Base-by-base conservation (phyloP, 2,888 invertebrate genomes). In the Octodonta nipae region DNA sequence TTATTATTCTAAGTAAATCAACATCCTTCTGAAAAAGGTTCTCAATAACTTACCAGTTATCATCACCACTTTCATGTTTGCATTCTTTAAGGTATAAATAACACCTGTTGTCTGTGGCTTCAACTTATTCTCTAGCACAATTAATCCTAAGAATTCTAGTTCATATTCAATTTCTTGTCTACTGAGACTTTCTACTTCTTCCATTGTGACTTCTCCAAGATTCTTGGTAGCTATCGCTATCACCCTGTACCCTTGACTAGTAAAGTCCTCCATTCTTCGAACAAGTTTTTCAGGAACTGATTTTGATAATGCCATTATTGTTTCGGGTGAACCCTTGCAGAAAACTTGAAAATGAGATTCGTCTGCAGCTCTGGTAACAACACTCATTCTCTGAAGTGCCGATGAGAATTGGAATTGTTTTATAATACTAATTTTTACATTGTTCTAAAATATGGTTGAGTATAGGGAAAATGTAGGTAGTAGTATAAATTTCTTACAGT, bases 291-390 rank as follows among this genome's bases (percentile, higher is more conserved):
- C 63, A 0, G 92, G 92, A 32, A 92, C 78, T 6, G 81, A 73
- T 12, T 58, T 60, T 28, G 85, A 89, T 2, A 93, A 65, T 0
- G 79, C 77, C 5, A 73, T 64, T 22, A 95, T 70, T 77, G 81
- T 88, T 63, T 95, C 93, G 0, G 93, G 93, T 1, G 92, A 85
- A 0, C 93, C 93, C 60, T 95, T 93, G 51, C 83, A 84, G 58
- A 79, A 93, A 0, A 87, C 71, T 40, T 81, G 75, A 47, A 84
- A 79, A 33, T 80, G 72, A 15, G 73, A 67, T 6, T 77, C 78
- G 2, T 78, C 78, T 4, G 75, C 70, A 4, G 45, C 30, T 7
- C 83, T 71, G 0, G 78, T 77, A 32, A 89, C 78, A 1, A 93
- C 92, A 10, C 87, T 81, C 74, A 91, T 86, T 2, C 93, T 67